Evolutionary conservation across 1,140 invertebrate species (phyloP), one percentile per base, ranked within the genome.

Genomic region (Platorchestia sp.): DNA sequence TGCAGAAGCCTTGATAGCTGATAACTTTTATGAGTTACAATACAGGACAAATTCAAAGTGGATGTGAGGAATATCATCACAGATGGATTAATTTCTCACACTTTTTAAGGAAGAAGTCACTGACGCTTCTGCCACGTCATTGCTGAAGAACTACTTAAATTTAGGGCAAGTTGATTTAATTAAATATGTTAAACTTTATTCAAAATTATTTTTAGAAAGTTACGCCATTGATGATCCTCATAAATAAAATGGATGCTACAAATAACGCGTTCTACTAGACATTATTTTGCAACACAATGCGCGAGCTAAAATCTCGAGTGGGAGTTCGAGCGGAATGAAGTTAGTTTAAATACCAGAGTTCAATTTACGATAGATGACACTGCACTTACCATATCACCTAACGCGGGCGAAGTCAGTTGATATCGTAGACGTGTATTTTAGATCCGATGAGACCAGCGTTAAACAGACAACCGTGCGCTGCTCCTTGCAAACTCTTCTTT

Each of bases 401-500:
- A 75, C 7, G 59, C 27, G 47, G 41, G 42, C 10, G 45, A 19
- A 40, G 45, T 45, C 3, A 19, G 44, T 40, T 45, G 91, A 93
- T 93, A 93, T 44, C 43, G 91, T 36, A 45, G 45, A 45, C 91
- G 0, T 47, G 45, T 93, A 45, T 93, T 93, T 93, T 47, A 36
- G 43, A 16, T 44, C 27, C 10, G 44, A 93, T 93, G 41, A 93
- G 91, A 44, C 36, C 7, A 44, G 47, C 91, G 43, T 93, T 93
- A 93, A 44, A n/a, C 41, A 45, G 91, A 93, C 91, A 93, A 47
- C 43, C 45, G 45, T 45, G 91, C 91, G 36, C 43, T 93, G 91
- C 5, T 47, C 45, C 45, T 93, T 93, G 43, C 91, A 93, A 93
- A 93, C 91, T 45, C 91, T 93, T 47, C 91, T 93, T 45, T 93